Percentiles rank a stretch among this genome's conserved stretches.
These are phyloP conservation scores for Cinara cedri DNA, from an alignment of 2,888 invertebrate genomes.

Conservation along the genomic window DNA sequence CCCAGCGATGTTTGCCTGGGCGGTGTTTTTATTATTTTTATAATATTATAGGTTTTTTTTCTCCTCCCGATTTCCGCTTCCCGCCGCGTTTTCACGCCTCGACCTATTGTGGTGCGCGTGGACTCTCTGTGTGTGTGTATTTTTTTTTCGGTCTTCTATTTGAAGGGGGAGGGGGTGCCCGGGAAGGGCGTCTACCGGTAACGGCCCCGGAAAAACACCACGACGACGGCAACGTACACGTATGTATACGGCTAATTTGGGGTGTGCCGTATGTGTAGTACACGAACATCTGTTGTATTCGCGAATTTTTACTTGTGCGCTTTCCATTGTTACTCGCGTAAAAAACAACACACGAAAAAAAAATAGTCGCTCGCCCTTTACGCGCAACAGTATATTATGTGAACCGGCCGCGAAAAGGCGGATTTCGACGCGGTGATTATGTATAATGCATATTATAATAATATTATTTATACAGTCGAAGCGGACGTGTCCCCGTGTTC, in stretches of 20 bases:
- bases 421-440: background rate
- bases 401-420: conserved; percentile 38
- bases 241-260: conserved; percentile 50
- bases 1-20: background rate
- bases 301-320: background rate
- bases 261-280: conserved; percentile 29
- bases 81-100: conserved; percentile 48
- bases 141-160: conserved; percentile 16
- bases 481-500: conserved; percentile 13
- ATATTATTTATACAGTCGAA: background rate
- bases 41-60: background rate
- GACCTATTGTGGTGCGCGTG: background rate
- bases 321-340: conserved; percentile 7
- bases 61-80: conserved; percentile 39
- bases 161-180: too few relatives aligned
- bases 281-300: conserved; percentile 47
- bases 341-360: background rate
- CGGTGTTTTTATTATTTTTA: background rate
- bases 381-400: background rate
- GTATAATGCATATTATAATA: too few relatives aligned
- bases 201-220: conserved; percentile 53
- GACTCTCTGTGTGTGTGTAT: background rate
- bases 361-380: background rate
- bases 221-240: too few relatives aligned
- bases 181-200: conserved; percentile 35